Conservation (phyloP, 2,797 vertebrate species). For the Parambassis ranga region DNA sequence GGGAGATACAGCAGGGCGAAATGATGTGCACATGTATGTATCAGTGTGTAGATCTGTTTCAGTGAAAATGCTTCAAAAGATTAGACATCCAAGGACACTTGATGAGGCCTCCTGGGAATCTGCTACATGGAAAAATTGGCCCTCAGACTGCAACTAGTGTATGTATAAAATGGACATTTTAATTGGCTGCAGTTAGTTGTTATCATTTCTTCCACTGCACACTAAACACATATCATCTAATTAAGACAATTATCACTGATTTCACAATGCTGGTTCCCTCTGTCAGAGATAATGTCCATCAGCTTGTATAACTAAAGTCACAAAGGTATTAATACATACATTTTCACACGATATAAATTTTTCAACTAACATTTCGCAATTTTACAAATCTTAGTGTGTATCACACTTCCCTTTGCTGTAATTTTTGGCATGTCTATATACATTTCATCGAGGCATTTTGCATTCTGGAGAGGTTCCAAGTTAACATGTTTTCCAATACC, state of each 20-base stretch:
- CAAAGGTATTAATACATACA: too few relatives aligned
- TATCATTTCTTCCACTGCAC: conserved; percentile 6
- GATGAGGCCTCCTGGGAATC: conserved; percentile 1
- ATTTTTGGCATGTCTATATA: too few relatives aligned
- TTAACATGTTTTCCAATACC: too few relatives aligned
- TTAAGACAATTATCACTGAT: conserved; percentile 7
- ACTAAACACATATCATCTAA: conserved; percentile 19
- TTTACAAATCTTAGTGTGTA: too few relatives aligned
- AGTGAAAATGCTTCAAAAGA: neutral
- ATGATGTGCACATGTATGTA: neutral
- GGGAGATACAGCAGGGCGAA: neutral
- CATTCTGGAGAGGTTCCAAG: too few relatives aligned
- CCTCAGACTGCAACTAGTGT: neutral
- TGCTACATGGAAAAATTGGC: conserved; percentile 10
- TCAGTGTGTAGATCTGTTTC: neutral
- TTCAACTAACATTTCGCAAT: too few relatives aligned
- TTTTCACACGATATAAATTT: too few relatives aligned
- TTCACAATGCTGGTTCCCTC: neutral
- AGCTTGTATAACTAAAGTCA: neutral
- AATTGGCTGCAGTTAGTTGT: conserved; percentile 37
- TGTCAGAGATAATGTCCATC: conserved; percentile 1
- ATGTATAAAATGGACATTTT: conserved; percentile 22
- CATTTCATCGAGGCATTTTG: too few relatives aligned
- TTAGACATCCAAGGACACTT: neutral
- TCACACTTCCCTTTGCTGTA: too few relatives aligned